Evolutionary conservation across 2,113 vertebrate genomes (phyloP).

Genomic region (Calonectris borealis): DNA sequence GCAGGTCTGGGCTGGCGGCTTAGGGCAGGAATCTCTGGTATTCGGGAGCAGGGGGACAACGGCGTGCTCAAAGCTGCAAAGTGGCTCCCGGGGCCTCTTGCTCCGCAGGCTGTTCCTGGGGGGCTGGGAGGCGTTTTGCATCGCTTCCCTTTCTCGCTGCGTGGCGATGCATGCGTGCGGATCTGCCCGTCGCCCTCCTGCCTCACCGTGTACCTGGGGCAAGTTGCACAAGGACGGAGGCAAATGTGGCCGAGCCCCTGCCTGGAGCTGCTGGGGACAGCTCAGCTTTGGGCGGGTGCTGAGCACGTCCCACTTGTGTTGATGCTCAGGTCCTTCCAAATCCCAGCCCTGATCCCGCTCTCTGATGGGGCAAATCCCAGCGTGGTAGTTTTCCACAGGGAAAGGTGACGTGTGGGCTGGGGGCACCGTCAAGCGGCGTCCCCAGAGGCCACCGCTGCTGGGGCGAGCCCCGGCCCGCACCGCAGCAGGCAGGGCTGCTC

Average conservation of each 20-base stretch:
- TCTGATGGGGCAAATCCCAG: not conserved
- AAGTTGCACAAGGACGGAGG: not conserved
- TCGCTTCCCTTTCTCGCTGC: too few relatives aligned
- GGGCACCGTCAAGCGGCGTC: rapidly evolving
- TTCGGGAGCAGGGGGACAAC: slow-evolving; percentile 4
- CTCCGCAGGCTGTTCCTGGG: not conserved
- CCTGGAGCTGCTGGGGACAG: not conserved
- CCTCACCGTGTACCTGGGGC: not conserved
- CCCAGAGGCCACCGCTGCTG: not conserved
- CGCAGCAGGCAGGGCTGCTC: not conserved
- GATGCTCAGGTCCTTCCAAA: not conserved
- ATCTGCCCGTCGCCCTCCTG: not conserved
- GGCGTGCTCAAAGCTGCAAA: not conserved
- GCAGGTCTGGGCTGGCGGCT: slow-evolving; percentile 5
- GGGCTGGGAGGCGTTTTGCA: not conserved
- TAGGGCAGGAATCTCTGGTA: slow-evolving; percentile 57
- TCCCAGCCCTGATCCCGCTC: not conserved
- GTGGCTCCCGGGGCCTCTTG: not conserved
- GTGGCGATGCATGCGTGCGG: not conserved
- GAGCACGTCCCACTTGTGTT: not conserved
- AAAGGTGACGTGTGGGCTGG: not conserved
- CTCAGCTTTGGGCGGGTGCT: not conserved
- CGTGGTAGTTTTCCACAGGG: not conserved
- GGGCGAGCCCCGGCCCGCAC: rapidly evolving
- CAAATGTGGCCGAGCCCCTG: not conserved